phyloP scores from a whole-genome alignment of 2,113 vertebrate genomes.

The Micronycteris hirsuta region DNA sequence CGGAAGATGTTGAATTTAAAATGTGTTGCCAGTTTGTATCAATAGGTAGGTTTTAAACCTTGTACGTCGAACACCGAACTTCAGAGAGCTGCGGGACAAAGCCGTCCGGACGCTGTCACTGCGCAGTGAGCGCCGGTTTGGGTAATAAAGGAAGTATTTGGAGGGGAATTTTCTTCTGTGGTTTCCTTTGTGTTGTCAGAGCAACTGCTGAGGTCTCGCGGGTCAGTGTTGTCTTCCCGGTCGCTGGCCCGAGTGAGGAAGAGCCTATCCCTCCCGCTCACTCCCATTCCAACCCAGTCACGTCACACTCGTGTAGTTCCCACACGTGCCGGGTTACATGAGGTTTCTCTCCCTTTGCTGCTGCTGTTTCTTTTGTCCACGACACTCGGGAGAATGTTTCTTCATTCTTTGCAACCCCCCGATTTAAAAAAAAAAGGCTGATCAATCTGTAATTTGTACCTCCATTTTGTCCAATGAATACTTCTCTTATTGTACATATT shows the following conservation, averaged over 20 bases:
- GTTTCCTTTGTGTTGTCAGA: slow-evolving; percentile 42
- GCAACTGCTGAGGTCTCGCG: neutral
- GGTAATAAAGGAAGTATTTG: slow-evolving; percentile 33
- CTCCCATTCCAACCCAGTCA: neutral
- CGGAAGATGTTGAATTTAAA: neutral
- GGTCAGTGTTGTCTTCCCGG: neutral
- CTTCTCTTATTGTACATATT: neutral
- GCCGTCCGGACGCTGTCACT: neutral
- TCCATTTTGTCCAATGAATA: neutral
- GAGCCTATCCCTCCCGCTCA: neutral
- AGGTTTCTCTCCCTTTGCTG: neutral
- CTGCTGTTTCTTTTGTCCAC: neutral
- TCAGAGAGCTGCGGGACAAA: neutral
- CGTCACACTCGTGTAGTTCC: neutral
- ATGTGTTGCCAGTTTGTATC: neutral
- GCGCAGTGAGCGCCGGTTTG: neutral
- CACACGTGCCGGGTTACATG: neutral
- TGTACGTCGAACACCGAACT: neutral
- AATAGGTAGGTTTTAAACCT: neutral
- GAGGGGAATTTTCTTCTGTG: slow-evolving; percentile 20
- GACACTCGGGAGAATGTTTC: neutral
- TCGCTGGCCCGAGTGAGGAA: neutral
- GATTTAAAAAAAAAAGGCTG: neutral
- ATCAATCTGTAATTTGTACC: neutral
- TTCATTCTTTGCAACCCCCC: neutral